Percentiles rank a stretch among this genome's conserved stretches.
Conservation (phyloP, 2,113 vertebrate species). For the Procapra przewalskii region DNA sequence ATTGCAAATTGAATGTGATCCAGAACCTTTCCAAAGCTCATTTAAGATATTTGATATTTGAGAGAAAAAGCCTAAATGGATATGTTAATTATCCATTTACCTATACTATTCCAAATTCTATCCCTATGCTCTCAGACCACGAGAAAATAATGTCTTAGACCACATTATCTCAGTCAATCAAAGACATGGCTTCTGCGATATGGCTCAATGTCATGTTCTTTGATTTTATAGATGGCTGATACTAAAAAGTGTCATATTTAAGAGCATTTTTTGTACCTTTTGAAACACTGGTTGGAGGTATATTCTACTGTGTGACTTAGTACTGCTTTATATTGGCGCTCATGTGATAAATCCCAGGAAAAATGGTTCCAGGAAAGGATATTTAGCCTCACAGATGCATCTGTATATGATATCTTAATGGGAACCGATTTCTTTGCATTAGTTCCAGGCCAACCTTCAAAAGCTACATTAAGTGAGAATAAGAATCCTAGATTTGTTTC, state of each 20-base stretch:
- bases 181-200: background rate
- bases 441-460: background rate
- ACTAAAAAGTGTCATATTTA: background rate
- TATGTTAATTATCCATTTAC: constrained; percentile 57
- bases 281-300: background rate
- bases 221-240: background rate
- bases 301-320: background rate
- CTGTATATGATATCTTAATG: background rate
- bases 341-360: background rate
- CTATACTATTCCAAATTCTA: constrained; percentile 42
- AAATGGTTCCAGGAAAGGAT: constrained; percentile 38
- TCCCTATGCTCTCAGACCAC: constrained; percentile 12
- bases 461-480: background rate
- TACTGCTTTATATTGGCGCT: background rate
- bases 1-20: constrained; percentile 67
- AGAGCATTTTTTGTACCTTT: background rate
- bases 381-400: background rate
- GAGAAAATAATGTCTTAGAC: constrained; percentile 27
- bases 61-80: constrained; percentile 62
- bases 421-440: background rate
- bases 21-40: constrained; percentile 59
- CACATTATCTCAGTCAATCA: constrained; percentile 44
- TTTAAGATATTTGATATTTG: constrained; percentile 70
- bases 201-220: background rate
- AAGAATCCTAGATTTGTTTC: background rate